Evolutionary conservation across 1,140 invertebrate species (phyloP), one percentile per base, ranked within the genome.

Genomic region (Antheraea mylitta): DNA sequence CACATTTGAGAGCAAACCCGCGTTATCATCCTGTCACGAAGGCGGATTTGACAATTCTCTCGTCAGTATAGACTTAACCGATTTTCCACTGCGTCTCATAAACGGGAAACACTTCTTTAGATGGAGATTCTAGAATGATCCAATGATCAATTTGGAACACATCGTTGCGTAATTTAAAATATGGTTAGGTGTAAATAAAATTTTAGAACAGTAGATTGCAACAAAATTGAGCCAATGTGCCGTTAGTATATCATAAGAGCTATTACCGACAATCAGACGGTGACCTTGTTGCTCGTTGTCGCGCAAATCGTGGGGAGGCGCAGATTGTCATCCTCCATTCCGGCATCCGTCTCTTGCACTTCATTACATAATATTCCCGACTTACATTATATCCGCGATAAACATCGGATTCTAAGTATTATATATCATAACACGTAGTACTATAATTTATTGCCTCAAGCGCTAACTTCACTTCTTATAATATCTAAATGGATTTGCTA

Each of bases 201-300:
- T 53, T 45, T 68, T 62, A 37, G 48, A 48, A 22, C 58, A 71
- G 75, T 70, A 81, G 73, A 75, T 70, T 70, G 69, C 72, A 74
- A 68, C 74, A 72, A 80, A 89, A 86, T 74, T 89, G 78, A 82
- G 85, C 69, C 84, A 86, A 76, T 80, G 75, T 85, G 82, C 77
- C 85, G 84, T 73, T 78, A 76, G 70, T 66, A 70, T 81, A 83
- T 82, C 78, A 85, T 87, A 87, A 87, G 80, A 83, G 82, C 82
- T 84, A 91, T 91, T 91, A 91, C 86, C 82, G 80, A 80, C 87
- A 91, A 91, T 91, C 89, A 91, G 82, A 82, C 81, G 74, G 70
- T 81, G 89, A 90, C 89, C 89, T 91, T 91, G 89, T 80, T 72
- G 84, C 87, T 90, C 81, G 85, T 91, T 91, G 87, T 81, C 81